A percentile compares a stretch with the other conserved stretches of the same genome.
phyloP scores from a whole-genome alignment of 2,888 invertebrate species.

The Eupithecia tripunctaria region DNA sequence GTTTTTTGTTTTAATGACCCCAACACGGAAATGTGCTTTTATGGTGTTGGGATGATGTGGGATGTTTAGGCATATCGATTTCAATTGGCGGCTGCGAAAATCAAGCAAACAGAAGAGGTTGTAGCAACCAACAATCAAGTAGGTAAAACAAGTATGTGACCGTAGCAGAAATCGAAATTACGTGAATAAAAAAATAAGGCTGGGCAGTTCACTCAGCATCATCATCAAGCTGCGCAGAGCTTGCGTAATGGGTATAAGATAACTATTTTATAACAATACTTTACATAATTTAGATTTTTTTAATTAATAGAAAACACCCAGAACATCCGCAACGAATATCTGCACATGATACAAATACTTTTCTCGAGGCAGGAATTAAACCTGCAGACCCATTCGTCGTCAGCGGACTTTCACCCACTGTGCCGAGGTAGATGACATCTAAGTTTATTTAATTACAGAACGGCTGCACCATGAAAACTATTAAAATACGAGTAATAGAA shows the following conservation, averaged over 20 bases:
- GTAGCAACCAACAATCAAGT: background rate
- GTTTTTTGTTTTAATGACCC: background rate
- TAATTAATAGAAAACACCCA: too few relatives aligned
- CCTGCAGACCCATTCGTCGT: too few relatives aligned
- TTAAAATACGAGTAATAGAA: background rate
- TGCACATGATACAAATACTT: too few relatives aligned
- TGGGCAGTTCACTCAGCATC: too few relatives aligned
- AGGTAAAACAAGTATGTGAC: background rate
- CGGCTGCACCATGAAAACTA: background rate
- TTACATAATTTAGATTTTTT: too few relatives aligned
- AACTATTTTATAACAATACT: too few relatives aligned
- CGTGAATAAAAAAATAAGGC: too few relatives aligned
- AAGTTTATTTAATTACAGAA: background rate
- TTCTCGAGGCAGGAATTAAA: too few relatives aligned
- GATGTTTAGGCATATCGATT: background rate
- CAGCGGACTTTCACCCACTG: too few relatives aligned
- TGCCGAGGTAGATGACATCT: background rate
- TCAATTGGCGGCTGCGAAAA: background rate
- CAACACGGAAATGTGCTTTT: background rate
- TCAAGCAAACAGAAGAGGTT: background rate
- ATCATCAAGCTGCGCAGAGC: too few relatives aligned
- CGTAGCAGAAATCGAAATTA: background rate
- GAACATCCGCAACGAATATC: too few relatives aligned
- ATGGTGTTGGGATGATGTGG: background rate
- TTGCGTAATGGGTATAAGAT: too few relatives aligned